phyloP scores from a whole-genome alignment of 2,888 invertebrate species.

The Drosophila siamana region DNA sequence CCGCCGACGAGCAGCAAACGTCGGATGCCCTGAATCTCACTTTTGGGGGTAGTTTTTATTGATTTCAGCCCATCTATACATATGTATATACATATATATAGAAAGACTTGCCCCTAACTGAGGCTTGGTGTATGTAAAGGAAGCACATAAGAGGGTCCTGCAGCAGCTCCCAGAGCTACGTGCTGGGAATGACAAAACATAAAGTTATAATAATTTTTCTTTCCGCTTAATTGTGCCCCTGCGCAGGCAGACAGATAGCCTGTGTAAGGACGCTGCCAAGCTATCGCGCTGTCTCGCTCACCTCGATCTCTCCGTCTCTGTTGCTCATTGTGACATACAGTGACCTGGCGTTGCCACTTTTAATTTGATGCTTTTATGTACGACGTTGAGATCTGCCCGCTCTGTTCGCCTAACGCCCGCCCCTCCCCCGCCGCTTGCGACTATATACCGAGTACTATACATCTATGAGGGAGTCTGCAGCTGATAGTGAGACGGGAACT shows the following conservation, averaged over 20 bases:
- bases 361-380: conserved; percentile 80
- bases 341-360: conserved; percentile 71
- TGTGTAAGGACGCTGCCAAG: conserved; percentile 48
- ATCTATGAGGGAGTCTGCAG: conserved; percentile 1
- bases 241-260: conserved; percentile 70
- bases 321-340: conserved; percentile 16
- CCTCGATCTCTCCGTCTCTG: neutral
- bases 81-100: conserved; percentile 15
- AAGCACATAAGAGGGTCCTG: neutral
- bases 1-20: no score
- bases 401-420: no score
- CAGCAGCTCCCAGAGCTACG: conserved; percentile 32
- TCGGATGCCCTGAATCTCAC: conserved; percentile 7
- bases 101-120: conserved; percentile 37
- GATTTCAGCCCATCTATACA: conserved; percentile 60
- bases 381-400: conserved; percentile 39
- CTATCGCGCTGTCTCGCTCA: conserved; percentile 13
- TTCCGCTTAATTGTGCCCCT: conserved; percentile 82
- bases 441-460: conserved; percentile 9
- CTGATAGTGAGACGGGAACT: neutral
- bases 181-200: conserved; percentile 78
- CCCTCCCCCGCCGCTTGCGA: conserved; percentile 1
- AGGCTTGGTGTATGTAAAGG: conserved; percentile 12
- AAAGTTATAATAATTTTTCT: conserved; percentile 83
- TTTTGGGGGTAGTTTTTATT: conserved; percentile 73